Conservation (phyloP, 2,888 invertebrate species). For the Heliconius aoede region DNA sequence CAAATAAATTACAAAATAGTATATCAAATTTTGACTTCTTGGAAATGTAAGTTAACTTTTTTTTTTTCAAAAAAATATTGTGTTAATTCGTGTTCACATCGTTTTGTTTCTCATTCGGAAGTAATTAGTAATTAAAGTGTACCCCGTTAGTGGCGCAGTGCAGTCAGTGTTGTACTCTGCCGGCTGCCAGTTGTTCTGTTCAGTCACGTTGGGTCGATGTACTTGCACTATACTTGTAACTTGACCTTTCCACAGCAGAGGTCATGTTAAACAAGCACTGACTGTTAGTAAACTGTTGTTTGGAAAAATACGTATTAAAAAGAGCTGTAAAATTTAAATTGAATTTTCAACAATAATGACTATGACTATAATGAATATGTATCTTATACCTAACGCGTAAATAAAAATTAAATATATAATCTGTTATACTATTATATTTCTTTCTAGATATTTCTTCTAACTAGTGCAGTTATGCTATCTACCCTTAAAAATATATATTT, state of each 20-base stretch:
- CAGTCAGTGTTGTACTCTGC: slow-evolving; percentile 31
- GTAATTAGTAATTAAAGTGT: slow-evolving; percentile 37
- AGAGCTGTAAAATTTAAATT: not conserved
- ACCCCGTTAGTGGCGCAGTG: slow-evolving; percentile 36
- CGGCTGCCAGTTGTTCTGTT: slow-evolving; percentile 26
- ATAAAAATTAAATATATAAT: not conserved
- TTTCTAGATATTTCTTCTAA: not conserved
- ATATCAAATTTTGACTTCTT: not conserved
- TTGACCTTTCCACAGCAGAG: slow-evolving; percentile 32
- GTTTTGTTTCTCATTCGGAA: slow-evolving; percentile 12
- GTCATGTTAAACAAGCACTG: slow-evolving; percentile 29
- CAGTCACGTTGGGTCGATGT: slow-evolving; percentile 34
- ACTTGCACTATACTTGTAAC: slow-evolving; percentile 34
- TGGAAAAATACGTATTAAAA: not conserved
- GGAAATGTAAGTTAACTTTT: not conserved
- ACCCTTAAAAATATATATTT: no score
- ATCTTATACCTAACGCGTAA: not conserved
- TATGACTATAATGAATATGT: not conserved
- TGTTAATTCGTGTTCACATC: slow-evolving; percentile 7
- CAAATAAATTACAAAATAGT: not conserved
- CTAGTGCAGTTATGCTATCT: no score
- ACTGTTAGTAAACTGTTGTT: not conserved
- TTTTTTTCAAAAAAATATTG: not conserved
- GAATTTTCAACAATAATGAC: not conserved
- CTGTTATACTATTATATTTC: no score